Base-by-base conservation (phyloP, 2,888 invertebrate species). In the Chaitophorus viminalis region DNA sequence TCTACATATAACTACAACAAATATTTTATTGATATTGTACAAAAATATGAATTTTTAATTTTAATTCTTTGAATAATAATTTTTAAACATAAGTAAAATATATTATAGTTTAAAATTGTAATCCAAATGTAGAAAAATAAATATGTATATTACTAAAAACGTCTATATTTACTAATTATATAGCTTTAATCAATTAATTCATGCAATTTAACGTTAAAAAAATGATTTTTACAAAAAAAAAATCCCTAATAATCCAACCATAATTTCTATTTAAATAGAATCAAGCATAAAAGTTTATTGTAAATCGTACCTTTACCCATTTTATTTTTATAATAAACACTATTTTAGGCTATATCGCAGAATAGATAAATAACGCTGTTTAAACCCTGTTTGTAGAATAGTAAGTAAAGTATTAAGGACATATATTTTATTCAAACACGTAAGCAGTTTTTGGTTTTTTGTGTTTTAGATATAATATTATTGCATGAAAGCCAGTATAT, bases 371-470 rank as follows among this genome's bases (percentile, higher is more conserved):
- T 76, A 25, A n/a, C 18, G 76, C 74, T 74, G 17, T 74, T 46
- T 76, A 76, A 39, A 39, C 39, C 39, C 52, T 29, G 0, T 14
- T 14, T 14, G 25, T 46, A 54, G 36, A 29, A 36, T 54, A 82
- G 31, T 46, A 70, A 82, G 46, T 54, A 36, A 70, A 52, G n/a
- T 46, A 29, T 82, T 18, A 68, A 77, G 11, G 68, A 84, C 36
- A 54, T 33, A 60, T 46, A 21, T 82, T 68, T 76, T 46, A 33
- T 77, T 68, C 18, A 52, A 52, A 85, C 46, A 77, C 46, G 84
- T 77, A 68, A 21, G 84, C 84, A 77, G 52, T 77, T 68, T 68
- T 77, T 33, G 33, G 75, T 77, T 68, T 76, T 68, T 75, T 75
- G 65, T 83, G 21, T 75, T 60, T 60, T 65, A 39, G 21, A 29